phyloP scores from a whole-genome alignment of 2,797 vertebrate genomes.

The Iguana delicatissima region DNA sequence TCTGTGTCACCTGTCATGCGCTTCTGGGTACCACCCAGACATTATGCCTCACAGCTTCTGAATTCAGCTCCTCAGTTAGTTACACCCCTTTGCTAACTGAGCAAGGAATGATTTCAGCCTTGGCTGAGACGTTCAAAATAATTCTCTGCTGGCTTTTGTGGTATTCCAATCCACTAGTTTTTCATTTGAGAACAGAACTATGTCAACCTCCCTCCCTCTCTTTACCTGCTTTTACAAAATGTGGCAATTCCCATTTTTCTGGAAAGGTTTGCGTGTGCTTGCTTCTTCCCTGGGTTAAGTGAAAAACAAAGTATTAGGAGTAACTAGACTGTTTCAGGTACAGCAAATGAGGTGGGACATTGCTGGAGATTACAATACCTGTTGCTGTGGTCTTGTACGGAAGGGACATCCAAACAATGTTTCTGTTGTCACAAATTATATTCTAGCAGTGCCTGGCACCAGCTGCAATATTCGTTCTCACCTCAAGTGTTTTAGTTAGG shows the following conservation, averaged over 20 bases:
- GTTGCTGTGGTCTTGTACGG: too few species aligned
- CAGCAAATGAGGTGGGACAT: too few species aligned
- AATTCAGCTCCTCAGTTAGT: neutral
- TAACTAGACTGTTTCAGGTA: too few species aligned
- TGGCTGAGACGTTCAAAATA: neutral
- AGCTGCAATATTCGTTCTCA: too few species aligned
- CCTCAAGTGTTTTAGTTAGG: too few species aligned
- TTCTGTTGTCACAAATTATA: too few species aligned
- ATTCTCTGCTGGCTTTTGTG: neutral
- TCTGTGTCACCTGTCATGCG: neutral
- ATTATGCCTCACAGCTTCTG: neutral
- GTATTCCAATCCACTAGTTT: neutral
- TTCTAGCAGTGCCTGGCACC: too few species aligned
- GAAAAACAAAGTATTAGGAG: neutral
- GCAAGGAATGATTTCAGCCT: neutral
- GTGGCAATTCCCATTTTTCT: neutral
- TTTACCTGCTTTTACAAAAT: neutral
- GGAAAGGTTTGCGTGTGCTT: neutral
- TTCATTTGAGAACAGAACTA: neutral
- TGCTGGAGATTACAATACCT: too few species aligned
- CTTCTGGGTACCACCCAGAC: constrained; percentile 17
- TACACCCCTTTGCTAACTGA: constrained; percentile 1
- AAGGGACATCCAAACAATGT: too few species aligned
- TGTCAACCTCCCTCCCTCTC: neutral
- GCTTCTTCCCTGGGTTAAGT: neutral